Evolutionary conservation across 2,797 vertebrate species (phyloP), one percentile per base, ranked within the genome.

Genomic region (Aulostomus chinensis): DNA sequence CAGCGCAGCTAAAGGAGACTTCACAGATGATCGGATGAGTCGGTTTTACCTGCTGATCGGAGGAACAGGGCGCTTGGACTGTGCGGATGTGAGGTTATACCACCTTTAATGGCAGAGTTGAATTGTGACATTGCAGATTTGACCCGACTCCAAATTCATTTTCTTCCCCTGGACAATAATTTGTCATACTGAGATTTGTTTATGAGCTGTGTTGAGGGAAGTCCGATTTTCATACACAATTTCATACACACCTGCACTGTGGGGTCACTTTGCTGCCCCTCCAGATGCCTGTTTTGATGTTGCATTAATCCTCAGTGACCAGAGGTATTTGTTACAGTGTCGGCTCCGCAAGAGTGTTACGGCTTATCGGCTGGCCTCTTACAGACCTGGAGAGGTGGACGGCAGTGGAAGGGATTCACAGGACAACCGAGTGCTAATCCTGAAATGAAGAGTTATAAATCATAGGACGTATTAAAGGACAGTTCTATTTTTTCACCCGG

Each of bases 301-400:
- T 53, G 54, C 56, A 57, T 67, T 66, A 75, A 65, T 62, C 69
- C 64, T 32, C 61, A 49, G 49, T 31, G 69, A 62, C 31, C 49
- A 32, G 61, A 39, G 41, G 49, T 40, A 46, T 76, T 68, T 73
- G 40, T 67, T 62, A 64, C 53, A 29, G 30, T 0, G 11, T 58
- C 33, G 48, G 36, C 36, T 62, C 45, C 2, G 1, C 8, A 30
- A 40, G 47, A 62, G 28, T 63, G 52, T 51, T 67, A 43, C 47
- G 9, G 49, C 56, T 76, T 80, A 81, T 73, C 76, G 15, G 35
- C 41, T 29, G 43, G 7, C 32, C 50, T 55, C 48, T 39, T 9
- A 26, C 18, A 61, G 46, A 51, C 45, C 32, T 12, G 53, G 9
- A 1, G 37, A 40, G 42, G 58, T 70, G 57, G 71, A 46, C 2